Evolutionary conservation across 2,797 vertebrate species (phyloP).

Genomic region (Gorsachius magnificus): DNA sequence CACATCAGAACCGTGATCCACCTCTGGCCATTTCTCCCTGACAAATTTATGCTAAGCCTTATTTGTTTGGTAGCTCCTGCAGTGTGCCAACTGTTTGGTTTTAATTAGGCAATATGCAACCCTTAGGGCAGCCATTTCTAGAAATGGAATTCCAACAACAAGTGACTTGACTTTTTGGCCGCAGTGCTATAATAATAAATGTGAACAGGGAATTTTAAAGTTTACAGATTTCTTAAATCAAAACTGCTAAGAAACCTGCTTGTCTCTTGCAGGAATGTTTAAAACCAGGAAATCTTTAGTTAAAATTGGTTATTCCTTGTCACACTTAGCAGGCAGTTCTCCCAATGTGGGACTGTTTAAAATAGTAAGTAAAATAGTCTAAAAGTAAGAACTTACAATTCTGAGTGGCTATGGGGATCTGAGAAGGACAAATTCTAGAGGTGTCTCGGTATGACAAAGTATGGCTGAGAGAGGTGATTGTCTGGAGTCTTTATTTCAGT

Average conservation of each 20-base stretch:
- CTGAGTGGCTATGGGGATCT: neutral
- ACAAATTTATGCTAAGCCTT: neutral
- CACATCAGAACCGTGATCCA: neutral
- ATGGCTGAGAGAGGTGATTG: neutral
- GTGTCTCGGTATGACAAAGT: neutral
- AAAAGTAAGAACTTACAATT: neutral
- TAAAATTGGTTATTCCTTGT: neutral
- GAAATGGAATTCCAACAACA: neutral
- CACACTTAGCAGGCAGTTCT: neutral
- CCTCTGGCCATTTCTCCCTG: neutral
- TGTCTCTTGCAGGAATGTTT: neutral
- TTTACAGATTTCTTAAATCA: neutral
- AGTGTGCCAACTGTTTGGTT: neutral
- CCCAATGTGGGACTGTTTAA: neutral
- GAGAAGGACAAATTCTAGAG: neutral
- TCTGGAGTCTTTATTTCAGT: neutral
- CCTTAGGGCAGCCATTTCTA: neutral
- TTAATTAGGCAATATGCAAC: neutral
- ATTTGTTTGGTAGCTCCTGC: neutral
- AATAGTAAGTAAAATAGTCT: neutral
- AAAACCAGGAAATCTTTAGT: neutral
- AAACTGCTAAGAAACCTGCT: neutral
- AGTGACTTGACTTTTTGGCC: neutral
- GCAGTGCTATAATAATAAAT: neutral
- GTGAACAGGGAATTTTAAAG: neutral